These are phyloP conservation scores for Manis javanica DNA, from an alignment of 2,797 vertebrate genomes.

Conservation along the genomic window DNA sequence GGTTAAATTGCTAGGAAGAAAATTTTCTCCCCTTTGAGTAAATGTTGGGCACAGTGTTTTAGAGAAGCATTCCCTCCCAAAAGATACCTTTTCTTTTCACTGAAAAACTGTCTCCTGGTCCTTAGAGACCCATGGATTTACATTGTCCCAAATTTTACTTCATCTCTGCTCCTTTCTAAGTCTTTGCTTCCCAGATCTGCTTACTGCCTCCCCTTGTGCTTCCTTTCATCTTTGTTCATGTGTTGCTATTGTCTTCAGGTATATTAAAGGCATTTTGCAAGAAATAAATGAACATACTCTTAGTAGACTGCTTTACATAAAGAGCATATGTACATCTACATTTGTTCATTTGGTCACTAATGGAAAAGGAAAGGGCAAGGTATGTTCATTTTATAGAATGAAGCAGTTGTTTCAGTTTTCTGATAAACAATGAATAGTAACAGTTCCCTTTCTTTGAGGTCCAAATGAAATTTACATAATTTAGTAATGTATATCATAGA, in stretches of 20 bases:
- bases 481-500: background rate
- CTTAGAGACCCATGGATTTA: background rate
- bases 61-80: background rate
- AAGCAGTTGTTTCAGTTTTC: constrained; percentile 48
- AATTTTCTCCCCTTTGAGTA: background rate
- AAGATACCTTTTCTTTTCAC: background rate
- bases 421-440: background rate
- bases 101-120: background rate
- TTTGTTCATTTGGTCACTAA: background rate
- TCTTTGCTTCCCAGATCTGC: background rate
- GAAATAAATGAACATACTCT: background rate
- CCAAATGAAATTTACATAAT: background rate
- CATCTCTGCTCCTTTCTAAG: background rate
- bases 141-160: background rate
- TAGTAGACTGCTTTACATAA: background rate
- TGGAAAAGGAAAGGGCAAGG: background rate
- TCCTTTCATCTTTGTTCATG: background rate
- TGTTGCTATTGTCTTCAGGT: background rate
- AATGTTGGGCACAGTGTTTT: background rate
- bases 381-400: background rate
- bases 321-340: background rate
- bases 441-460: background rate
- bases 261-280: background rate
- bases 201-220: background rate
- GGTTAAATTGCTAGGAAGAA: background rate